Evolutionary conservation across 2,888 invertebrate genomes (phyloP), one percentile per base, ranked within the genome.

Genomic region (Antheraea yamamai): DNA sequence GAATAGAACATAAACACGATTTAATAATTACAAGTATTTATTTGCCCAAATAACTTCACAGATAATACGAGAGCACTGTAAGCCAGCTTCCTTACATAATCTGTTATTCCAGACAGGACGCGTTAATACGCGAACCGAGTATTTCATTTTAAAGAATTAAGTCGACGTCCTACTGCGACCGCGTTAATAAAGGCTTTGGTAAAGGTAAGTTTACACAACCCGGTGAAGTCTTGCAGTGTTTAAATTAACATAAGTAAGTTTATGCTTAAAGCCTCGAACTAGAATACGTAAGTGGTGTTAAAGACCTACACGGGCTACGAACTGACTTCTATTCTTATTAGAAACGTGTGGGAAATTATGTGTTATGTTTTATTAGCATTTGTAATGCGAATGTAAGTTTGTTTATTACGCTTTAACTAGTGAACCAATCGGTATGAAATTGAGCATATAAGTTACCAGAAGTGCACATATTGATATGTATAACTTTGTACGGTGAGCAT

Each of bases 91-190:
- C 75, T 78, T 78, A 76, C 76, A 77, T 79, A 78, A 78, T 78
- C 77, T 79, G 74, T 80, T 79, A 77, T 80, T 78, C 78, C 76
- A 80, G 78, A 78, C 79, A 78, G 71, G 77, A 80, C 76, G 73
- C 77, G 80, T 78, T 76, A 76, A 77, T 75, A 75, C 75, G 75
- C 77, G 76, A 75, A 75, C 73, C 74, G 73, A 75, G 78, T 80
- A 80, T 82, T 82, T 83, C 81, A 81, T 83, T 82, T 83, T 80
- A 80, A 82, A 81, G 80, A 81, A 80, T 81, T 81, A 82, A 81
- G 77, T 72, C 78, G 72, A 76, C 79, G 68, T 72, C 83, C 83
- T 77, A 79, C 79, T 75, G 81, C 68, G 80, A 75, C 78, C 78
- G 77, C 78, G 76, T 80, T 82, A 82, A 79, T 83, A 83, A 80